These are phyloP conservation scores for Parasteatoda tepidariorum DNA, from an alignment of 1,140 invertebrate genomes.

Conservation along the genomic window DNA sequence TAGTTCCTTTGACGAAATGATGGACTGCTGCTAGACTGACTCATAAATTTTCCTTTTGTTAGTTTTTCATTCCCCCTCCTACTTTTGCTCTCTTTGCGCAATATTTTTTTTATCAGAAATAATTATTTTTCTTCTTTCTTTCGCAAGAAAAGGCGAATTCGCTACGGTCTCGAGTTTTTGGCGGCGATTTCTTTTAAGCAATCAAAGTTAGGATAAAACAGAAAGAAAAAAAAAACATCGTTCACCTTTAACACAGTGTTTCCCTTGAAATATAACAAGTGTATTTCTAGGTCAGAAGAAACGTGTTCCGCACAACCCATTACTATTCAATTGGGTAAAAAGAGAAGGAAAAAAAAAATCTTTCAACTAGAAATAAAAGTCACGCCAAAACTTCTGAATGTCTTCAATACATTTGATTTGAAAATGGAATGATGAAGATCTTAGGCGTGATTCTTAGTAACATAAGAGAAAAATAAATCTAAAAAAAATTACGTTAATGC, in stretches of 20 bases:
- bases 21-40: conserved; percentile 33
- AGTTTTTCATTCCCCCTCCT: background rate
- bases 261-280: background rate
- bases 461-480: too few relatives aligned
- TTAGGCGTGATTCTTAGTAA: too few relatives aligned
- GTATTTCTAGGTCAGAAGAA: conserved; percentile 30
- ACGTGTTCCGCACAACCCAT: background rate
- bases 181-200: background rate
- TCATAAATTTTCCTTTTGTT: conserved; percentile 37
- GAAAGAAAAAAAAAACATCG: background rate
- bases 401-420: too few relatives aligned
- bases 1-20: conserved; percentile 51
- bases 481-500: too few relatives aligned
- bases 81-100: background rate
- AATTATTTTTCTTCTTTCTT: background rate
- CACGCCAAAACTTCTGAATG: too few relatives aligned
- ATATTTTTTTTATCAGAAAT: background rate
- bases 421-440: too few relatives aligned
- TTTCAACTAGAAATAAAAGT: too few relatives aligned
- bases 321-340: background rate
- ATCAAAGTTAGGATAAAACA: background rate
- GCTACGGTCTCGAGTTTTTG: background rate
- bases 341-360: background rate
- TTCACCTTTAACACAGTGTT: background rate
- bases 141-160: background rate